Base-by-base conservation (phyloP, 2,113 vertebrate species). In the Sander lucioperca region DNA sequence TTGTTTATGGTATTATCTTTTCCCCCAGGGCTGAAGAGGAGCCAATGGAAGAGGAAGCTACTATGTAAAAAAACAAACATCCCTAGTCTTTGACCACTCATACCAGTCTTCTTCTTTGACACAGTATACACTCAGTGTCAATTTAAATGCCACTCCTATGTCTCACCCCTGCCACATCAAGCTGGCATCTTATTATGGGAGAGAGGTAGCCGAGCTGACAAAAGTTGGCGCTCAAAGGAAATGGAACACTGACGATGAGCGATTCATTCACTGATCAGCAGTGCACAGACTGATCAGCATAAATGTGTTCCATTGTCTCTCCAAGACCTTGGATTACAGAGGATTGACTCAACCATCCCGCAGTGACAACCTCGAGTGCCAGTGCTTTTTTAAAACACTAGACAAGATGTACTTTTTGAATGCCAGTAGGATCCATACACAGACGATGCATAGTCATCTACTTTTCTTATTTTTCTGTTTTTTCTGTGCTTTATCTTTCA, bases 21-120 rank as follows among this genome's bases (percentile, higher is more conserved):
- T 63, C 30, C 45, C 61, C 0, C 94, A 99, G 98, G 81, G 86
- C 96, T 0, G 96, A 98, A 19, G 98, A 99, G 62, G 98, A 99
- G 57, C 98, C 98, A 8, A 99, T 99, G 98, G 98, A 99, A 84
- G 97, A 98, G 88, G 98, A 99, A 79, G 96, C 96, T 77, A 96
- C 96, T 2, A 95, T 99, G 97, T 99, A 99, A 96, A 95, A 83
- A 67, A 78, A 2, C 79, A 67, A 79, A 2, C 79, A 91, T 85
- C 86, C 79, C 86, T 82, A 51, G 81, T 83, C 94, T 95, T 88
- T 66, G 80, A 96, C 82, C 85, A 84, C 87, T 91, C 77, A 80
- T 66, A 79, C 81, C 79, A 64, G 77, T 64, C 81, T 95, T 85
- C 85, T 91, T 96, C 94, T 94, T 89, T 74, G 94, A 96, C 94